Evolutionary conservation across 2,888 invertebrate species (phyloP).

Genomic region (Linnaemya vulpina): DNA sequence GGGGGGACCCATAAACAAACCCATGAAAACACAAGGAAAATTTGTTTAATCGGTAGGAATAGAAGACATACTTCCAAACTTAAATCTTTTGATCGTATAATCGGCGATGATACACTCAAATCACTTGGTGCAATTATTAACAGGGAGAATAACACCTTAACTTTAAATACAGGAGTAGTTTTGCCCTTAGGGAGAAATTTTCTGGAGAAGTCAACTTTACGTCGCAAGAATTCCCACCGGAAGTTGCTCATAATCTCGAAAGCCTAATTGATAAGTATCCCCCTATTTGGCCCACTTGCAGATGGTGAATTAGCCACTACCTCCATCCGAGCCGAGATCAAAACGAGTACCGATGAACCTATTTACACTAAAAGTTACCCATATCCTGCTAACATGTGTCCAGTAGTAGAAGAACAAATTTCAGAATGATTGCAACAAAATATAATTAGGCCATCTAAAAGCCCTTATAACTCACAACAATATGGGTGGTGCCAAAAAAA

Average conservation of each 20-base stretch:
- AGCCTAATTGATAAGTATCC: background rate
- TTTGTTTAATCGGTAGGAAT: conserved; percentile 2
- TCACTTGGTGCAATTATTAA: background rate
- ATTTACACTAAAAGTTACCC: conserved; percentile 78
- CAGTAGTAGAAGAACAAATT: conserved; percentile 77
- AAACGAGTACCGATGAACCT: conserved; percentile 74
- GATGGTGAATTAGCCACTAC: background rate
- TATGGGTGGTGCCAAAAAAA: too few species aligned
- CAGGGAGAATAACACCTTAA: background rate
- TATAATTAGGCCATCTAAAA: conserved; percentile 74
- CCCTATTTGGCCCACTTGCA: background rate
- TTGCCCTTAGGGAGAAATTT: background rate
- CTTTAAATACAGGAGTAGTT: background rate
- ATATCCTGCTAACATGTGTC: conserved; percentile 77
- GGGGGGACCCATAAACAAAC: background rate
- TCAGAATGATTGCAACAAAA: conserved; percentile 75
- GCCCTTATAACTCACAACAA: conserved; percentile 54
- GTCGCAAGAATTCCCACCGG: too few species aligned
- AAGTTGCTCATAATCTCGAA: background rate
- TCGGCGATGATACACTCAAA: conserved; percentile 16
- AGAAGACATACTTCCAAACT: background rate
- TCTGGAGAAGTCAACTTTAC: background rate
- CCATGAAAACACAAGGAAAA: background rate
- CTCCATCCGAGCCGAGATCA: conserved; percentile 72
- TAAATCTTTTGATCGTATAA: conserved; percentile 4